Evolutionary conservation across 2,888 invertebrate species (phyloP), one percentile per base, ranked within the genome.

Genomic region (Latheticus oryzae): DNA sequence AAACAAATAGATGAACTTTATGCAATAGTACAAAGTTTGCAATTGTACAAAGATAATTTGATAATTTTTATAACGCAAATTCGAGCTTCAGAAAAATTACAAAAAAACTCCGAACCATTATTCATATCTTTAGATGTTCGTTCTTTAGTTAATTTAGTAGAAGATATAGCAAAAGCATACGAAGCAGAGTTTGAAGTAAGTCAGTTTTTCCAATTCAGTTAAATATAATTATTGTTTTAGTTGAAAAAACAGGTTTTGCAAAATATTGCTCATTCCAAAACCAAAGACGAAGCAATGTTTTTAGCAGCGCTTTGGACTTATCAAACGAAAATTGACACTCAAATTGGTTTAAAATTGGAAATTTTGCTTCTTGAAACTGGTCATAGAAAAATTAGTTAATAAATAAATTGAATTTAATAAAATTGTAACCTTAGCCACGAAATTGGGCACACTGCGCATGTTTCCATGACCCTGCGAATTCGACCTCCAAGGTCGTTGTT

Each of bases 231-330:
- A 37, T 53, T 58, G 61, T 71, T 71, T 53, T 55, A 78, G 77
- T 65, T 68, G 8, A 78, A 78, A 64, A 58, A 73, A 58, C 66
- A 70, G 43, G 71, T 82, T 28, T 66, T 76, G 15, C 77, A 80
- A 67, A 80, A 80, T 67, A 75, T 82, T 35, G 80, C 80, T 7
- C 79, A 81, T 67, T 69, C 75, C 3, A 70, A 66, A 42, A 74
- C 70, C 47, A 74, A 78, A 56, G 67, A 76, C 56, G 74, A 76
- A 30, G 70, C 77, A 5, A 79, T 81, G 79, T 80, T 81, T 65
- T 76, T 78, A 63, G 77, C 78, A 24, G 72, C 79, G 5, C 72
- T 75, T 30, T 83, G 82, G 82, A 73, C 78, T 1, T 79, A 81
- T 65, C 80, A 82, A 63, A 72, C 76, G 7, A 74, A 79, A 64